Conservation (phyloP, 53 echinoderm and acorn worm species). For the Luidia sarsii region DNA sequence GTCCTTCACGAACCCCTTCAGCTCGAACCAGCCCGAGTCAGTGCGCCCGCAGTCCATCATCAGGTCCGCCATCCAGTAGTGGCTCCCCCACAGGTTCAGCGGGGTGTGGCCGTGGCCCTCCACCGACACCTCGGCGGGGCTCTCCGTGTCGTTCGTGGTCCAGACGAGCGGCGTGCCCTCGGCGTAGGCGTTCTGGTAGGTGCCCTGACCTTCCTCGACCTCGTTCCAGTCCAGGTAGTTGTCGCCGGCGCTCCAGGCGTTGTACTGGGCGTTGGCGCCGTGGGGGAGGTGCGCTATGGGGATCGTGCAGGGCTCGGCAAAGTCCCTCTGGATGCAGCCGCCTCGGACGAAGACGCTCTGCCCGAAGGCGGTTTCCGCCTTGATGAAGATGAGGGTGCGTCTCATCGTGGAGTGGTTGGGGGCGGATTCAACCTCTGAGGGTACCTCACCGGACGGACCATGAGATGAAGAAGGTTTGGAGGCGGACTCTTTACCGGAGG, state of each 20-base stretch:
- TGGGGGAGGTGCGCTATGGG: too few relatives aligned
- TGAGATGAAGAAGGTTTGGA: too few relatives aligned
- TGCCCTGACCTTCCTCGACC: constrained; percentile 59
- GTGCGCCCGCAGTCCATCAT: constrained; percentile 72
- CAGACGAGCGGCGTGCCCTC: constrained; percentile 77
- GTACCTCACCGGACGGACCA: too few relatives aligned
- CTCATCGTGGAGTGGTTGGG: too few relatives aligned
- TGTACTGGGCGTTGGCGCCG: constrained; percentile 68
- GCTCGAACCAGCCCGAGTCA: constrained; percentile 82
- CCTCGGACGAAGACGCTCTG: too few relatives aligned
- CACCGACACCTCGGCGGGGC: constrained; percentile 44
- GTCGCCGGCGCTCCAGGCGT: constrained; percentile 57
- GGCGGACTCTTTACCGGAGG: too few relatives aligned
- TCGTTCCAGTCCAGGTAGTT: constrained; percentile 78
- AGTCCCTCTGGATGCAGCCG: too few relatives aligned
- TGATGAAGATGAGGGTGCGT: too few relatives aligned
- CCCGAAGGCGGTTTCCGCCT: too few relatives aligned
- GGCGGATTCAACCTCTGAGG: too few relatives aligned
- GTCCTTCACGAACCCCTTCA: constrained; percentile 63
- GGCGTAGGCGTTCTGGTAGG: constrained; percentile 13
- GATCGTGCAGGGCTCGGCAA: too few relatives aligned
- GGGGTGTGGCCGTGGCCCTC: constrained; percentile 77
- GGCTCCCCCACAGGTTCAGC: constrained; percentile 78
- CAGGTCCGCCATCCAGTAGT: constrained; percentile 88
- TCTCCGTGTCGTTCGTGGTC: constrained; percentile 64